Percentiles rank a stretch among this genome's conserved stretches.
Evolutionary conservation across 2,113 vertebrate species (phyloP).

Genomic region (Engystomops pustulosus): DNA sequence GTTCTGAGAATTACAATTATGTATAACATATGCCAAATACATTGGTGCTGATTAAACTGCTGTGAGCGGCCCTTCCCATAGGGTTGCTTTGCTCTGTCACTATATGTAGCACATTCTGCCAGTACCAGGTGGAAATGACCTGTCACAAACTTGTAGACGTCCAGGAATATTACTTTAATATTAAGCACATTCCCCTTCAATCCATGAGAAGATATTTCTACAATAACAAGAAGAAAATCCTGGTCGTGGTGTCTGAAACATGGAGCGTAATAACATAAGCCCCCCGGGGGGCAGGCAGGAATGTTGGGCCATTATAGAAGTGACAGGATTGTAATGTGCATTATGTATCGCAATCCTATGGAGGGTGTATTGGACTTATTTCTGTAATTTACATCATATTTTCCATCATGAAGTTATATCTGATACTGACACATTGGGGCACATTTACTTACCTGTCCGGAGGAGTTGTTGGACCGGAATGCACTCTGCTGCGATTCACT

Average conservation of each 20-base stretch:
- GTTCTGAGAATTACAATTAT: constrained; percentile 27
- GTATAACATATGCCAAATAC: constrained; percentile 27
- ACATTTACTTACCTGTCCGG: no score
- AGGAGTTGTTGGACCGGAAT: no score
- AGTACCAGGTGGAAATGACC: constrained; percentile 39
- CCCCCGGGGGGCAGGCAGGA: neutral
- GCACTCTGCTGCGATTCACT: no score
- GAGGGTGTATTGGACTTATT: neutral
- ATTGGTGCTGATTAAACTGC: neutral
- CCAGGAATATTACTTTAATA: constrained; percentile 29
- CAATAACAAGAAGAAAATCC: constrained; percentile 27
- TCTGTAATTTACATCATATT: neutral
- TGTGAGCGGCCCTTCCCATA: neutral
- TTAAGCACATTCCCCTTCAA: neutral
- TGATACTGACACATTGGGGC: neutral
- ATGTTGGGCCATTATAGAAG: constrained; percentile 7
- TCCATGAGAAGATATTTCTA: neutral
- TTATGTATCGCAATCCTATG: constrained; percentile 12
- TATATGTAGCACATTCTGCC: constrained; percentile 11
- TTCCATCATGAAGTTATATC: neutral
- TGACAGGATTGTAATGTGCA: neutral
- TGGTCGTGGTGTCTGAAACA: constrained; percentile 26
- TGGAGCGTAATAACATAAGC: neutral
- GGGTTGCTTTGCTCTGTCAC: constrained; percentile 9
- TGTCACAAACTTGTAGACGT: constrained; percentile 6